phyloP scores from a whole-genome alignment of 2,797 vertebrate genomes.

The Alca torda region DNA sequence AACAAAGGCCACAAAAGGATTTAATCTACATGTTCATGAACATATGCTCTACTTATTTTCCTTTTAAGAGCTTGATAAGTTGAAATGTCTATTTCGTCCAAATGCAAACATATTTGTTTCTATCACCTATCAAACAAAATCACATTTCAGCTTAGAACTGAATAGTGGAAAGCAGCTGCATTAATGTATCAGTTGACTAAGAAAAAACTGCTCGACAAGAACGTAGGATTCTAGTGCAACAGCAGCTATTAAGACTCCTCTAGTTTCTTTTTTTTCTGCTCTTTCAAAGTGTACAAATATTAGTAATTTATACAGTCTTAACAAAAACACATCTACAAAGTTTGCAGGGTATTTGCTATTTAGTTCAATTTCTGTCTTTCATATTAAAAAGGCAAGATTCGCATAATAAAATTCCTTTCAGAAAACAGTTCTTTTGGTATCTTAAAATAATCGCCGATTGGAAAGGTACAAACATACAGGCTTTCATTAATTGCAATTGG shows the following conservation, averaged over 20 bases:
- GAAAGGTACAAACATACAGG: neutral
- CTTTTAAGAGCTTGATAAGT: conserved; percentile 2
- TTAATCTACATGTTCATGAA: conserved; percentile 37
- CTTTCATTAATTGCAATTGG: neutral
- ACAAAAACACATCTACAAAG: conserved; percentile 23
- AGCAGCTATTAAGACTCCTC: conserved; percentile 58
- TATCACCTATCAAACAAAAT: conserved; percentile 37
- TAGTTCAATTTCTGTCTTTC: neutral
- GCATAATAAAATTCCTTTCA: conserved; percentile 31
- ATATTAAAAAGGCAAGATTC: neutral
- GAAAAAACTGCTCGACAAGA: conserved; percentile 32
- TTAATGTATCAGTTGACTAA: neutral
- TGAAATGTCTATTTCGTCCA: conserved; percentile 25
- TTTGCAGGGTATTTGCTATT: conserved; percentile 5
- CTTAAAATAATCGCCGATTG: neutral
- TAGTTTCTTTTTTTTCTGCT: neutral
- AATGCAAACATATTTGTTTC: conserved; percentile 36
- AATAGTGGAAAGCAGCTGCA: conserved; percentile 17
- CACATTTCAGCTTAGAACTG: conserved; percentile 39
- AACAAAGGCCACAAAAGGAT: conserved; percentile 64
- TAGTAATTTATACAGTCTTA: conserved; percentile 15
- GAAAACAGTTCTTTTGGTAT: conserved; percentile 12
- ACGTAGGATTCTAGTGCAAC: conserved; percentile 37
- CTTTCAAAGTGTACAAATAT: conserved; percentile 45
- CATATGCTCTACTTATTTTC: conserved; percentile 23